Evolutionary conservation across 1,140 invertebrate species (phyloP), one percentile per base, ranked within the genome.

Genomic region (Platorchestia sp.): DNA sequence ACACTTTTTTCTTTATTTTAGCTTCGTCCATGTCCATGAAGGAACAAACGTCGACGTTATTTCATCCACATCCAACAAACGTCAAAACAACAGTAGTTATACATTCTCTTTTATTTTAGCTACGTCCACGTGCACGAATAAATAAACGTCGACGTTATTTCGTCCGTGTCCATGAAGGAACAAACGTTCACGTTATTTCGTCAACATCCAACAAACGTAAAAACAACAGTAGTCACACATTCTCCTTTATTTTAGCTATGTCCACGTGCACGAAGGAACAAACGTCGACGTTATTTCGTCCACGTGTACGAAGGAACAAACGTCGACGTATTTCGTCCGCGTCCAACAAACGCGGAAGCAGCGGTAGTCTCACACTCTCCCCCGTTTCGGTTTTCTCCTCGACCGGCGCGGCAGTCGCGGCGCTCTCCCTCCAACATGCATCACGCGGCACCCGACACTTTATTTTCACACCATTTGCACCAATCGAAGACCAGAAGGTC

Each of bases 381-480:
- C 59, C 59, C 19, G 59, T 75, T 36, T 75, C 27, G 59, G 59
- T 75, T 75, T 75, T 75, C 59, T 75, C 59, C 59, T 75, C 59
- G 59, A 75, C 1, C 59, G 59, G 10, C 10, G 10, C 59, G 36
- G 59, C 59, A 89, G 87, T 89, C 87, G n/a, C 87, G 87, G 3
- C 41, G 27, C 41, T 44, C 87, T 89, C 87, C 87, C 87, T 44
- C 87, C 10, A 7, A 41, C 43, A 41, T 89, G 43, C 87, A 89
- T 89, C 87, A 89, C n/a, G 43, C 87, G 36, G 41, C 36, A 1
- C 87, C 41, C n/a, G 87, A 42, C 91, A 93, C 91, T 93, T 93
- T 93, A 93, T 93, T 93, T 93, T 93, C 91, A 93, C 91, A 93
- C 91, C 91, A 93, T 93, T 93, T 93, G 45, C 91, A 93, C 91